Percentiles rank a stretch among this genome's conserved stretches.
phyloP scores from a whole-genome alignment of 2,113 vertebrate species.

The Cathartes aura region DNA sequence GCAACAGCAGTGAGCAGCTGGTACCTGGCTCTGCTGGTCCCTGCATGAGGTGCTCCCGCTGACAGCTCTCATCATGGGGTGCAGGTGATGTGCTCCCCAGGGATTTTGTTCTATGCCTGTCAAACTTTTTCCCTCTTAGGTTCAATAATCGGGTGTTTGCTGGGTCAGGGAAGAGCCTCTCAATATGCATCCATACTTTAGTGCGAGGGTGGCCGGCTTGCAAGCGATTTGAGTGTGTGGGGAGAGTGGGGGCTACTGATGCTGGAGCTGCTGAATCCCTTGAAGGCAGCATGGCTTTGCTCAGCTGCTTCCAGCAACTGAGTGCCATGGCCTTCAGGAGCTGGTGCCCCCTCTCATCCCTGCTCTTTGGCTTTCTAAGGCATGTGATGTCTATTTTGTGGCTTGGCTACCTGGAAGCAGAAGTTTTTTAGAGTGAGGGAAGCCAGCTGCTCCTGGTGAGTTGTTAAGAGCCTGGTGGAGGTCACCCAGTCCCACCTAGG shows the following conservation, averaged over 20 bases:
- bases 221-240: fast-evolving
- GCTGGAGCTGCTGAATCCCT: neutral
- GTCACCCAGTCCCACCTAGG: neutral
- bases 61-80: neutral
- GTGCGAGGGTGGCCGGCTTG: neutral
- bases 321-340: neutral
- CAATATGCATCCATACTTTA: neutral
- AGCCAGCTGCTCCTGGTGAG: neutral
- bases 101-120: neutral
- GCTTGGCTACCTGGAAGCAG: neutral
- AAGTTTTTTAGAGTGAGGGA: neutral
- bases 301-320: neutral
- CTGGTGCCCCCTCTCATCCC: neutral
- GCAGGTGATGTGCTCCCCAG: neutral
- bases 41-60: fast-evolving
- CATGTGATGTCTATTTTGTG: neutral
- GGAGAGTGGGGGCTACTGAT: neutral
- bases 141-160: neutral
- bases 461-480: neutral
- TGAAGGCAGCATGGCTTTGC: neutral
- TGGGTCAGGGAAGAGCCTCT: neutral
- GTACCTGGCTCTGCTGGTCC: neutral
- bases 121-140: neutral
- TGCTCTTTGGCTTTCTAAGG: neutral
- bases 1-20: neutral